Conservation (phyloP, 2,888 invertebrate species). For the Polydrusus tereticollis region DNA sequence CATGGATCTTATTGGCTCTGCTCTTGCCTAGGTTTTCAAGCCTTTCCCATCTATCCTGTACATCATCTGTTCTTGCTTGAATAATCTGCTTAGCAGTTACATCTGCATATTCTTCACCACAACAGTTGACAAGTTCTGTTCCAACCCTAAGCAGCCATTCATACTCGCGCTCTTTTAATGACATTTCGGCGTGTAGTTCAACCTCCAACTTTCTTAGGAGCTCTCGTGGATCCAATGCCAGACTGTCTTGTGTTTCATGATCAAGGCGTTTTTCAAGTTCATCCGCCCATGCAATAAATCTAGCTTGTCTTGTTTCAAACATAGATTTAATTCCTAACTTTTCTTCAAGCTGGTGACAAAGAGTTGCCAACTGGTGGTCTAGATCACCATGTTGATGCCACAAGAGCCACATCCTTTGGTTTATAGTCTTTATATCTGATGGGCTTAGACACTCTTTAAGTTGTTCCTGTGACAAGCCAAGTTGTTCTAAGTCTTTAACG, state of each 20-base stretch:
- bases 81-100: slow-evolving; percentile 72
- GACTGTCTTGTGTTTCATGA: slow-evolving; percentile 66
- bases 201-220: slow-evolving; percentile 79
- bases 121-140: slow-evolving; percentile 73
- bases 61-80: slow-evolving; percentile 71
- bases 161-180: slow-evolving; percentile 81
- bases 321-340: slow-evolving; percentile 78
- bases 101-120: slow-evolving; percentile 75
- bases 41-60: slow-evolving; percentile 80
- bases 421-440: slow-evolving; percentile 83
- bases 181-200: slow-evolving; percentile 82
- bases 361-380: slow-evolving; percentile 80
- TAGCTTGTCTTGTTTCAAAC: slow-evolving; percentile 76
- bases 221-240: slow-evolving; percentile 79
- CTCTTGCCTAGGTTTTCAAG: slow-evolving; percentile 79
- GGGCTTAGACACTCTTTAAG: slow-evolving; percentile 88
- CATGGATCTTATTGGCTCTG: slow-evolving; percentile 79
- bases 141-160: slow-evolving; percentile 83
- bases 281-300: slow-evolving; percentile 79
- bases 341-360: slow-evolving; percentile 81
- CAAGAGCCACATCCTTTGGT: slow-evolving; percentile 83
- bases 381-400: slow-evolving; percentile 86
- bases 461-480: slow-evolving; percentile 83
- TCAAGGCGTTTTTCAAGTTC: slow-evolving; percentile 78
- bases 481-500: slow-evolving; percentile 76